Percentiles rank a stretch among this genome's conserved stretches.
phyloP scores from a whole-genome alignment of 2,888 invertebrate genomes.

The Pheosia tremula region DNA sequence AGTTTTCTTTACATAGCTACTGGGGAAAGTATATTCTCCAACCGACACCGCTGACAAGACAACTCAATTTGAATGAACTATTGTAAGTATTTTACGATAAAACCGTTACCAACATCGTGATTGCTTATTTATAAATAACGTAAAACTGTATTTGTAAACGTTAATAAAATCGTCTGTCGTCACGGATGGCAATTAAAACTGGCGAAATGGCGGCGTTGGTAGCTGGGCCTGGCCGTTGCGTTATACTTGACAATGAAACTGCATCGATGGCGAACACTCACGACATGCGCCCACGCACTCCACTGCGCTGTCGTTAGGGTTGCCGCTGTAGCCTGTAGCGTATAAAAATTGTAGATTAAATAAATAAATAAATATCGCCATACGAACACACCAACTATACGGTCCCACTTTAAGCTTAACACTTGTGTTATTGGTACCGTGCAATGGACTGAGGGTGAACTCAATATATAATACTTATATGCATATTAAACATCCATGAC shows the following conservation, averaged over 20 bases:
- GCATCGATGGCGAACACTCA: conserved; percentile 25
- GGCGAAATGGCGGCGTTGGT: conserved; percentile 36
- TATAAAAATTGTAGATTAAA: no score
- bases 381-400: no score
- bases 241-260: conserved; percentile 61
- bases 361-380: no score
- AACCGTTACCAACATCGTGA: conserved; percentile 23
- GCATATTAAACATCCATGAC: no score
- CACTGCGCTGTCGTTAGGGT: background rate
- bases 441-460: no score
- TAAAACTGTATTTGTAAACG: conserved; percentile 32
- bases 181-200: conserved; percentile 46
- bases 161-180: conserved; percentile 36
- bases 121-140: conserved; percentile 31
- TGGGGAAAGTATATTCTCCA: no score
- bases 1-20: no score
- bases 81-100: conserved; percentile 6
- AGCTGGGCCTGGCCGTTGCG: conserved; percentile 38
- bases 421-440: no score
- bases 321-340: background rate
- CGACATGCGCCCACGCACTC: conserved; percentile 37
- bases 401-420: no score
- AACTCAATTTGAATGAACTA: conserved; percentile 8
- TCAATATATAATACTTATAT: no score
- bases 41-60: no score